phyloP scores from a whole-genome alignment of 2,113 vertebrate genomes.

The Bothrops jararaca region DNA sequence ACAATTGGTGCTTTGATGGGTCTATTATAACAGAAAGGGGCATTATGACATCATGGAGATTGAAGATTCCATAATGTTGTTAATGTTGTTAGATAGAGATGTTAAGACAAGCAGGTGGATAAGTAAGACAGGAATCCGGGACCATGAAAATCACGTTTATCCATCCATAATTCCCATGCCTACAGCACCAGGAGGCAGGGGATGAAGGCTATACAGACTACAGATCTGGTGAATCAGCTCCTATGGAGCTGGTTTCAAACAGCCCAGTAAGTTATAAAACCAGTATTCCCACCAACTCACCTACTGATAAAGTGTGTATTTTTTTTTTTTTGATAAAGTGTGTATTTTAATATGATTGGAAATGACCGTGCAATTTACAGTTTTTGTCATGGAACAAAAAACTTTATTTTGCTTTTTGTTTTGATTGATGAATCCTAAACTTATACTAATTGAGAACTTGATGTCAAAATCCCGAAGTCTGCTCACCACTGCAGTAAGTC shows the following conservation, averaged over 20 bases:
- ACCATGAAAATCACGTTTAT: background rate
- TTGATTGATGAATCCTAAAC: background rate
- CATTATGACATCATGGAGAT: constrained; percentile 15
- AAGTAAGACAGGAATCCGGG: background rate
- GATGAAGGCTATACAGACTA: background rate
- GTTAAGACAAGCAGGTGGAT: background rate
- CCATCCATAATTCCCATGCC: background rate
- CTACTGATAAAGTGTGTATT: background rate
- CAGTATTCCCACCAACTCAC: background rate
- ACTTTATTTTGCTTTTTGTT: background rate
- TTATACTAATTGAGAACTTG: background rate
- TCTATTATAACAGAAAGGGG: background rate
- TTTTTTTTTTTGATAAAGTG: background rate
- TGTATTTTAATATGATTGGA: background rate
- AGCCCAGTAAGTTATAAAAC: constrained; percentile 1
- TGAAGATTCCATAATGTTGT: background rate
- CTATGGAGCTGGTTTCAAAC: constrained; percentile 14
- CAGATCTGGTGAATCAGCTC: background rate
- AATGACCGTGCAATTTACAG: no score
- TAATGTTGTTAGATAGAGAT: background rate
- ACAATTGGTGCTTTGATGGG: background rate
- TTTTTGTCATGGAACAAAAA: background rate
- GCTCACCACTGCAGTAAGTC: no score
- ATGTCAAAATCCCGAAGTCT: background rate
- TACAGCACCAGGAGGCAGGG: background rate